These are phyloP conservation scores for Lysiphlebus fabarum DNA, from an alignment of 1,140 invertebrate species.

Conservation along the genomic window DNA sequence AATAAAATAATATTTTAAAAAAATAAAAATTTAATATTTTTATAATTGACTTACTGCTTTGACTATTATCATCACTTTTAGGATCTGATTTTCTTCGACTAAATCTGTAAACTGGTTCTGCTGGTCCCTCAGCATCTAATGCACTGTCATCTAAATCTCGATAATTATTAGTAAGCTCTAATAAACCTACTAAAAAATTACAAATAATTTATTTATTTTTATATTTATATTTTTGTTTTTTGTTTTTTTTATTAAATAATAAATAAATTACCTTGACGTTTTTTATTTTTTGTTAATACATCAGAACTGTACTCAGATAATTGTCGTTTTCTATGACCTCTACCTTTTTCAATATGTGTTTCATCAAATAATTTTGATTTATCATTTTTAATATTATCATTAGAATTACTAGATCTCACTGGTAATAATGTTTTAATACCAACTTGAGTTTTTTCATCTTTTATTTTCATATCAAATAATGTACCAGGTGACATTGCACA, in stretches of 20 bases:
- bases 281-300: conserved; percentile 34
- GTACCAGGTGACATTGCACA: conserved; percentile 49
- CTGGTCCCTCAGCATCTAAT: conserved; percentile 45
- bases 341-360: conserved; percentile 31
- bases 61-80: conserved; percentile 49
- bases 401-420: conserved; percentile 38
- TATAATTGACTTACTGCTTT: conserved; percentile 44
- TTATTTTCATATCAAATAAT: conserved; percentile 47
- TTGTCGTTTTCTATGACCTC: conserved; percentile 39
- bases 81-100: conserved; percentile 48
- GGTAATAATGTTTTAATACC: conserved; percentile 59
- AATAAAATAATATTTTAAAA: conserved; percentile 8
- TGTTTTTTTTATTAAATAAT: conserved; percentile 12
- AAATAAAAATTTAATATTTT: conserved; percentile 2
- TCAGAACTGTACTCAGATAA: conserved; percentile 40
- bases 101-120: conserved; percentile 45
- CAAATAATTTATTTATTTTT: conserved; percentile 23
- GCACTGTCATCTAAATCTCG: conserved; percentile 47
- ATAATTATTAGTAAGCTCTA: conserved; percentile 42
- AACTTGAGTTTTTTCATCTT: conserved; percentile 44
- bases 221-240: not conserved
- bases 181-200: conserved; percentile 32
- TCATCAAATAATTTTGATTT: conserved; percentile 41
- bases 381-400: conserved; percentile 33
- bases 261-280: conserved; percentile 36